Percentiles rank a stretch among this genome's conserved stretches.
Conservation (phyloP, 2,888 invertebrate species). For the Luperina testacea region DNA sequence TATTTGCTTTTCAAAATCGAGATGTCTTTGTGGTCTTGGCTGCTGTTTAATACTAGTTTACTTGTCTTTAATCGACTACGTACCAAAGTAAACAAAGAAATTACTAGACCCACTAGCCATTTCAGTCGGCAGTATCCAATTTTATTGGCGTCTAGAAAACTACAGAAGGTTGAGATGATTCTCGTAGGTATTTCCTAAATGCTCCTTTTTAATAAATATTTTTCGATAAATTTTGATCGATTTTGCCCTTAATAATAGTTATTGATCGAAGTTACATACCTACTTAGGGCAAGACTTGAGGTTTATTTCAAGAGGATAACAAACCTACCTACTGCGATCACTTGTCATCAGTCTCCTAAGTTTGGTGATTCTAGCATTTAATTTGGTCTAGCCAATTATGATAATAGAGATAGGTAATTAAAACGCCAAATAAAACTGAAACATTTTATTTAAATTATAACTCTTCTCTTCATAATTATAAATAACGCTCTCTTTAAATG, state of each 20-base stretch:
- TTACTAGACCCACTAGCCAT: neutral
- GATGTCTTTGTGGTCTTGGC: neutral
- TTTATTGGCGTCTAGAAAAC: neutral
- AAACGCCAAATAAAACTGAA: constrained; percentile 80
- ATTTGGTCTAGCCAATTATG: neutral
- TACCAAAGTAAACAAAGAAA: neutral
- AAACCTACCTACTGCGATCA: neutral
- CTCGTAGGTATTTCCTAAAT: neutral
- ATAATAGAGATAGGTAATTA: constrained; percentile 64
- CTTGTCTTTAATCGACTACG: neutral
- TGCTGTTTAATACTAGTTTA: too few relatives aligned
- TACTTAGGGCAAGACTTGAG: neutral
- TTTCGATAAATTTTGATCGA: neutral
- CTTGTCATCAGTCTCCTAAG: neutral
- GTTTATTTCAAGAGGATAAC: neutral
- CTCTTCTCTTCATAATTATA: constrained; percentile 83
- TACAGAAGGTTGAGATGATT: neutral
- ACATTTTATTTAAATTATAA: constrained; percentile 88
- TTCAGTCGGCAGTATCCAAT: neutral
- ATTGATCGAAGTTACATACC: neutral
- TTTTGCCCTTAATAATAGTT: too few relatives aligned
- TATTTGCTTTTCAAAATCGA: neutral
- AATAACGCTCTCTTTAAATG: constrained; percentile 86
- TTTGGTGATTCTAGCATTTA: neutral
- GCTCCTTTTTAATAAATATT: neutral